Evolutionary conservation across 2,797 vertebrate species (phyloP), one percentile per base, ranked within the genome.

Genomic region (Mareca strepera): DNA sequence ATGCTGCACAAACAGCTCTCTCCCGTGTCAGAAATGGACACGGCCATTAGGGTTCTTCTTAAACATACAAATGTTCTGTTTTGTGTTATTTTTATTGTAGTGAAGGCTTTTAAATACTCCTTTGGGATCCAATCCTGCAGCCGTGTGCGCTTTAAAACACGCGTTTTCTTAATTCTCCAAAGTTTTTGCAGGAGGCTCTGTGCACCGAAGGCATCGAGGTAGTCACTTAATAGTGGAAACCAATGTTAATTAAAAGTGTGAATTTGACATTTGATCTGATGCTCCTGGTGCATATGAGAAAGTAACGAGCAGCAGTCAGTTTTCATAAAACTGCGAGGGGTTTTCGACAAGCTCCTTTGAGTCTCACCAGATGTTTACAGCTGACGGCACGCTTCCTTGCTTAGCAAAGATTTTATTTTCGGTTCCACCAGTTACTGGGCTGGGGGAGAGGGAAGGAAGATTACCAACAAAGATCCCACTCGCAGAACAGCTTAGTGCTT

Each of bases 281-380:
- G 91, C 37, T 92, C 72, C 75, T 0, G 3, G 35, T 86, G 81
- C 60, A 87, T 96, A 91, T 75, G 86, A 93, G 80, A 79, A 92
- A 92, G 77, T 88, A 92, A 90, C 11, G 72, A 92, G 48, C 85
- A 46, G 33, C 53, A 62, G 67, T 86, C 70, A 77, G 68, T 80
- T 86, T 94, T 94, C 78, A 64, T 94, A 95, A 92, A 86, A 66
- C 70, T 73, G 66, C 1, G 11, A 94, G 83, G 76, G 68, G 21
- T 80, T 96, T 95, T 94, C 81, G 94, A 14, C 35, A 62, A 80
- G 83, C 91, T 75, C 72, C 15, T 52, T 52, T n/a, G 93, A 94
- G 82, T 92, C 80, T 81, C 81, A 93, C 91, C 96, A 97, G 96
- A 97, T 94, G 95, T 96, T 88, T 96, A 93, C 96, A 97, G 95